Conservation (phyloP, 2,113 vertebrate genomes). For the Psilopsiagon aurifrons region DNA sequence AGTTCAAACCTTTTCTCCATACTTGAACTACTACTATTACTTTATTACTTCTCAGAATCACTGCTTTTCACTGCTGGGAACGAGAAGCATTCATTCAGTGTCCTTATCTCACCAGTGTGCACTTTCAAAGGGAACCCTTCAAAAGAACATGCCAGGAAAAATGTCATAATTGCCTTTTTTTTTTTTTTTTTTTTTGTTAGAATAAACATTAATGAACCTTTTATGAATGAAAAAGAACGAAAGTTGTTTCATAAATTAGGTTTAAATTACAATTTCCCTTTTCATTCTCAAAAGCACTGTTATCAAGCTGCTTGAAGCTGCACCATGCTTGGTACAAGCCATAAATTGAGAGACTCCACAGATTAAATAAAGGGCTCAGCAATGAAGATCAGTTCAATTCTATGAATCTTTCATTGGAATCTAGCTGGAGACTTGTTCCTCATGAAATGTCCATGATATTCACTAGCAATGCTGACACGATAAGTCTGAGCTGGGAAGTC, state of each 20-base stretch:
- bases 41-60: neutral
- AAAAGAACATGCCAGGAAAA: neutral
- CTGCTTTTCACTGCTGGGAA: neutral
- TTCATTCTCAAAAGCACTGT: neutral
- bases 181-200: neutral
- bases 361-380: neutral
- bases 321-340: neutral
- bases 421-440: neutral
- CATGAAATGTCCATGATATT: neutral
- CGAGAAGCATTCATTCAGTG: neutral
- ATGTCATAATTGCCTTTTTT: neutral
- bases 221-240: neutral
- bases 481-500: neutral
- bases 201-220: neutral
- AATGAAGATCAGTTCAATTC: neutral
- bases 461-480: neutral
- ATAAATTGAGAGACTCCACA: neutral
- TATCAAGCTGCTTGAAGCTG: neutral
- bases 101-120: neutral
- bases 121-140: conserved; percentile 6
- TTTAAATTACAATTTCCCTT: neutral
- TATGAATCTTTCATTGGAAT: neutral
- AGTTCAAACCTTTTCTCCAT: neutral
- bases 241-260: neutral
- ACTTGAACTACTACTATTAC: neutral